Conservation (phyloP, 2,113 vertebrate species). For the Oenanthe melanoleuca region DNA sequence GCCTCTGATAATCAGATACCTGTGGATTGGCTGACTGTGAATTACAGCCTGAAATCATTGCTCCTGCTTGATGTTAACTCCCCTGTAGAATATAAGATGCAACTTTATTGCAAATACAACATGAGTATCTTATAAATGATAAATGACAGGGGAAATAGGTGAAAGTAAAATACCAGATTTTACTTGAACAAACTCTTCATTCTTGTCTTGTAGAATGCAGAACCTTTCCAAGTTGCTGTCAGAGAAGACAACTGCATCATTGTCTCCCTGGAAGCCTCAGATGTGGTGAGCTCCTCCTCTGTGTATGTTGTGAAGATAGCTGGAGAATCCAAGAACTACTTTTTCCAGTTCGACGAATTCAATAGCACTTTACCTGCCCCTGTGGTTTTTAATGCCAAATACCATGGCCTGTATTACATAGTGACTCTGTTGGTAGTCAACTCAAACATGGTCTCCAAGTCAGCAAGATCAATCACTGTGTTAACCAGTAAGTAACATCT, state of each 20-base stretch:
- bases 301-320: conserved; percentile 88
- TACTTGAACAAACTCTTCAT: not conserved
- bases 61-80: not conserved
- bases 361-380: conserved; percentile 79
- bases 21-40: not conserved
- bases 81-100: not conserved
- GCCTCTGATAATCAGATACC: not conserved
- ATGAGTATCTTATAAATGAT: not conserved
- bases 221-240: conserved; percentile 81
- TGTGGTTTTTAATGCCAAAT: conserved; percentile 85
- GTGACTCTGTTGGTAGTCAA: conserved; percentile 83
- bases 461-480: conserved; percentile 80
- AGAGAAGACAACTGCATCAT: conserved; percentile 79
- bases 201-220: conserved; percentile 69
- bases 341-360: conserved; percentile 83
- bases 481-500: conserved; percentile 86
- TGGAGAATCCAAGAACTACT: conserved; percentile 86
- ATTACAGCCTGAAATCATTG: not conserved
- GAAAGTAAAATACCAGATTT: not conserved
- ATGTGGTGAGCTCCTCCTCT: conserved; percentile 80
- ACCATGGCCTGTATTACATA: conserved; percentile 90
- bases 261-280: conserved; percentile 82
- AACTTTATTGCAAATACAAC: not conserved
- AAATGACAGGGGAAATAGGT: not conserved
- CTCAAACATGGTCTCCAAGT: conserved; percentile 80